Evolutionary conservation across 1,140 invertebrate species (phyloP).

Genomic region (Lasioglossum baleicum): DNA sequence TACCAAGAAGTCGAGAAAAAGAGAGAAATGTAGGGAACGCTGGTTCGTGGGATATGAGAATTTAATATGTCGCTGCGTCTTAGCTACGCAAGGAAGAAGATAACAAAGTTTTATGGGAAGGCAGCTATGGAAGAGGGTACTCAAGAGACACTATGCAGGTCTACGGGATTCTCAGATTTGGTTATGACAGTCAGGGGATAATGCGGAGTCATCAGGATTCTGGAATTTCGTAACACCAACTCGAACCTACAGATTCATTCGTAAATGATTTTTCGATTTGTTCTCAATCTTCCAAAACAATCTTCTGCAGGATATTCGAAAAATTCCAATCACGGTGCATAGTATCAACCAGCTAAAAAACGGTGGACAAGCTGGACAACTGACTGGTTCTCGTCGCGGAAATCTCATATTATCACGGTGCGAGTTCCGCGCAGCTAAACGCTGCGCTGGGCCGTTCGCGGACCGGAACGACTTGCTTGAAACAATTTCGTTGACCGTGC

Average conservation of each 20-base stretch:
- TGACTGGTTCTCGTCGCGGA: too few relatives aligned
- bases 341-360: too few relatives aligned
- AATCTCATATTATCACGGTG: too few relatives aligned
- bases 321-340: too few relatives aligned
- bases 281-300: not conserved
- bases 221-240: not conserved
- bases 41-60: not conserved
- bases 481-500: not conserved
- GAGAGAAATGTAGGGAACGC: not conserved
- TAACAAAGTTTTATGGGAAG: not conserved
- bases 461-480: not conserved
- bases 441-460: too few relatives aligned
- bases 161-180: constrained; percentile 1
- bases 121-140: not conserved
- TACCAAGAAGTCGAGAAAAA: not conserved
- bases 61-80: not conserved
- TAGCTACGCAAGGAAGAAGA: not conserved
- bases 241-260: not conserved
- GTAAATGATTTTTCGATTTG: not conserved
- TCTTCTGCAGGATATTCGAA: too few relatives aligned
- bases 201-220: not conserved
- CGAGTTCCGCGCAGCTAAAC: too few relatives aligned
- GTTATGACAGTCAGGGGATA: not conserved
- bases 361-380: too few relatives aligned
- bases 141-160: not conserved